A percentile compares a stretch with the other conserved stretches of the same genome.
phyloP scores from a whole-genome alignment of 1,140 invertebrate species.

The Formica exsecta region DNA sequence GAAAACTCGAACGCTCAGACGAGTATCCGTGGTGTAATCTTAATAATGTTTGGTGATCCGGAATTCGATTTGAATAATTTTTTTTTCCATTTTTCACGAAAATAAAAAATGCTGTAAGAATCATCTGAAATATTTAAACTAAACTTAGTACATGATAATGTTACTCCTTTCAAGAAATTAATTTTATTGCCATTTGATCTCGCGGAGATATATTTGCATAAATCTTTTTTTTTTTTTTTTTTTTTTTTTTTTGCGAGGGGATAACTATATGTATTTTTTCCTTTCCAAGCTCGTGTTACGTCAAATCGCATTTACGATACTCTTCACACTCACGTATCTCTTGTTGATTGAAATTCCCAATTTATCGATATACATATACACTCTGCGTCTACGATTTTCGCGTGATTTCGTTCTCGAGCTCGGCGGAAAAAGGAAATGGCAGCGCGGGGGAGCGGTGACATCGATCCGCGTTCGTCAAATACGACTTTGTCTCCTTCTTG shows the following conservation, averaged over 20 bases:
- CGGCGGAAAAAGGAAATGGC: constrained; percentile 67
- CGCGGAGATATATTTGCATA: background rate
- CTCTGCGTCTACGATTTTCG: background rate
- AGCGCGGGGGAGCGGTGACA: constrained; percentile 52
- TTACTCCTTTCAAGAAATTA: constrained; percentile 1
- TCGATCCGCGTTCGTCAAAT: constrained; percentile 71
- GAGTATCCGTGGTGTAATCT: background rate
- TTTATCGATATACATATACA: background rate
- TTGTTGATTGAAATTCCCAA: background rate
- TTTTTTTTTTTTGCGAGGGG: background rate
- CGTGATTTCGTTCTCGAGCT: constrained; percentile 57
- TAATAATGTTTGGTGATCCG: constrained; percentile 29
- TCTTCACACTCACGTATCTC: background rate
- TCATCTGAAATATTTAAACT: background rate
- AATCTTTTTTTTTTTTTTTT: background rate
- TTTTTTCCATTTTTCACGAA: background rate
- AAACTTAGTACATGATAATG: too few relatives aligned
- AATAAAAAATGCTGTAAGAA: background rate
- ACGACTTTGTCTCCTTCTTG: constrained; percentile 68
- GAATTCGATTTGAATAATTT: constrained; percentile 21
- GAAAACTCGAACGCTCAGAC: background rate
- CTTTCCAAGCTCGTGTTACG: background rate
- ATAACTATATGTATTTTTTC: background rate
- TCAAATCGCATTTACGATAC: background rate
- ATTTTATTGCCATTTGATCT: constrained; percentile 6